A percentile compares a stretch with the other conserved stretches of the same genome.
Conservation (phyloP, 2,113 vertebrate species). For the Ranitomeya imitator region DNA sequence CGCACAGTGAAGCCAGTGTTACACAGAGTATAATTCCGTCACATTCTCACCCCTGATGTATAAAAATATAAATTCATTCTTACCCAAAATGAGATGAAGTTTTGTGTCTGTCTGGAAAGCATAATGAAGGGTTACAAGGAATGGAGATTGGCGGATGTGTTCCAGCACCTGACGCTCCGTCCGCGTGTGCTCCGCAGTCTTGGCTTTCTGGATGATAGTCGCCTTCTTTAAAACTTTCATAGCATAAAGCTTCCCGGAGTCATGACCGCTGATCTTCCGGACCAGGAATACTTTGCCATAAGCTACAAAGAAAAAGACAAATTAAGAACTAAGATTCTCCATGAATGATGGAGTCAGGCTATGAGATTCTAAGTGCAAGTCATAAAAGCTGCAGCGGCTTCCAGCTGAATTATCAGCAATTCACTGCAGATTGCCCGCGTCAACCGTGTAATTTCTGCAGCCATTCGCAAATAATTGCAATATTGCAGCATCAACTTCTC, state of each 20-base stretch:
- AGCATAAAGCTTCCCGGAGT: conserved; percentile 90
- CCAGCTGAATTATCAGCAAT: no score
- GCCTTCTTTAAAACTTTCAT: conserved; percentile 99
- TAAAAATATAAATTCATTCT: conserved; percentile 41
- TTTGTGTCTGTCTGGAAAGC: conserved; percentile 98
- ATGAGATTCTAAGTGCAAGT: no score
- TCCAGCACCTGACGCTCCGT: conserved; percentile 94
- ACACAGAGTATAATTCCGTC: not conserved
- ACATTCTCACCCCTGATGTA: not conserved
- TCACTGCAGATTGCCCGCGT: no score
- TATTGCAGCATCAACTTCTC: no score
- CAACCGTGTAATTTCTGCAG: no score
- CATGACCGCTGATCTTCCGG: conserved; percentile 92
- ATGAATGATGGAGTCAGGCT: no score
- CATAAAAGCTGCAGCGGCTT: no score
- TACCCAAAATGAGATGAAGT: conserved; percentile 96
- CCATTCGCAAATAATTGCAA: no score
- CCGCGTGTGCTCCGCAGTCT: conserved; percentile 92
- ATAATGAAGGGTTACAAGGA: conserved; percentile 93
- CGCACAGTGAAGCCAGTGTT: not conserved
- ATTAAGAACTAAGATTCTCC: no score
- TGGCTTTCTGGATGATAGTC: conserved; percentile 95
- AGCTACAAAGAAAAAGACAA: conserved; percentile 70
- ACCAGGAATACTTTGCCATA: conserved; percentile 98
- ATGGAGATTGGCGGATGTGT: conserved; percentile 92